Conservation (phyloP, 2,888 invertebrate genomes). For the Pediacus dermestoides region DNA sequence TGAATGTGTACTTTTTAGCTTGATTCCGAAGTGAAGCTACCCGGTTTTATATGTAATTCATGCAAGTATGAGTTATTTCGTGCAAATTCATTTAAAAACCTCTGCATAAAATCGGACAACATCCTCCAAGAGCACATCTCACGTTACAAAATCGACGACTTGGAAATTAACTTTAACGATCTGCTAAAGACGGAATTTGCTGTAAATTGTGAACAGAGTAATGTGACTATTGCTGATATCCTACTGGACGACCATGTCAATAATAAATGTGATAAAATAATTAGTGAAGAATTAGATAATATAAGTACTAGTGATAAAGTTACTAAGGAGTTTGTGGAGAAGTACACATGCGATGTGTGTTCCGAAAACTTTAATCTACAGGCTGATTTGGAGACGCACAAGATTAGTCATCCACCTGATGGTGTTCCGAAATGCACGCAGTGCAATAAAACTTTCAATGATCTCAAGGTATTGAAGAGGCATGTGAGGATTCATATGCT, state of each 20-base stretch:
- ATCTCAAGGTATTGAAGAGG: slow-evolving; percentile 37
- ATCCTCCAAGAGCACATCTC: slow-evolving; percentile 30
- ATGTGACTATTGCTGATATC: slow-evolving; percentile 17
- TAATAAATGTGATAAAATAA: slow-evolving; percentile 17
- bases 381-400: slow-evolving; percentile 37
- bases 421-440: slow-evolving; percentile 34
- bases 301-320: slow-evolving; percentile 4
- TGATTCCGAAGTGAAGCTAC: slow-evolving; percentile 32
- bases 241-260: slow-evolving; percentile 20
- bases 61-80: slow-evolving; percentile 34
- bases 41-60: slow-evolving; percentile 34
- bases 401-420: slow-evolving; percentile 36
- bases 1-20: no score
- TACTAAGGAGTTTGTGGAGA: slow-evolving; percentile 17
- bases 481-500: slow-evolving; percentile 41
- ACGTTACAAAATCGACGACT: slow-evolving; percentile 30
- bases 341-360: slow-evolving; percentile 29
- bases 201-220: slow-evolving; percentile 9
- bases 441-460: slow-evolving; percentile 38
- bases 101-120: slow-evolving; percentile 36
- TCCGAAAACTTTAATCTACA: slow-evolving; percentile 34
- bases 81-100: slow-evolving; percentile 35
- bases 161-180: slow-evolving; percentile 27
- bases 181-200: slow-evolving; percentile 23
- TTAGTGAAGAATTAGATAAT: slow-evolving; percentile 11